Percentiles rank a stretch among this genome's conserved stretches.
phyloP scores from a whole-genome alignment of 2,113 vertebrate genomes.

The Calyptomena viridis region DNA sequence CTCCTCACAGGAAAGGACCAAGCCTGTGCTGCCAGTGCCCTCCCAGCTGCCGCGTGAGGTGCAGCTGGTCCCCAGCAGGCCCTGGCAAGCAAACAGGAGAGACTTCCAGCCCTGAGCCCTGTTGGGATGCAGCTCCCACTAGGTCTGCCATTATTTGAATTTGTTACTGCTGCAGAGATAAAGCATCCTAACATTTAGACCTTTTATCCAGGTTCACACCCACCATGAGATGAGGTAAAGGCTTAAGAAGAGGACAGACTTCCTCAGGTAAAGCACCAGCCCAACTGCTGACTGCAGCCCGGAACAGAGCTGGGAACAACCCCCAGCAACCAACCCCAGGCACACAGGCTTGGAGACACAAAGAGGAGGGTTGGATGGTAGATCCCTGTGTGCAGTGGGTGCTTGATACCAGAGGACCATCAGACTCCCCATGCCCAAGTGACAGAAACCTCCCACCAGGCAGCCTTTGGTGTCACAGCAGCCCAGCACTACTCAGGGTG shows the following conservation, averaged over 20 bases:
- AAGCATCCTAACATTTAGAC: not conserved
- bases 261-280: not conserved
- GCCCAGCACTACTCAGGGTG: not conserved
- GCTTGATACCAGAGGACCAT: not conserved
- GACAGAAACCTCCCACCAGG: not conserved
- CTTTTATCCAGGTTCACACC: not conserved
- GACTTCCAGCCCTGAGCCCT: not conserved
- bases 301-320: not conserved
- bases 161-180: not conserved
- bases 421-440: not conserved
- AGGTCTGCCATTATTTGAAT: not conserved
- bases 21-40: not conserved
- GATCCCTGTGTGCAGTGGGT: not conserved
- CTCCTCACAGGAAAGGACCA: not conserved
- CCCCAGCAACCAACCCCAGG: not conserved
- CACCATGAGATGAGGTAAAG: not conserved
- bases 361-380: not conserved
- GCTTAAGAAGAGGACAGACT: not conserved
- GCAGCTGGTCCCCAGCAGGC: not conserved
- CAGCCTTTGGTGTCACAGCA: not conserved
- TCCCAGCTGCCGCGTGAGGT: not conserved
- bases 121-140: not conserved
- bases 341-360: not conserved
- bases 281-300: not conserved
- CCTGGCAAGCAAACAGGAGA: not conserved